Percentiles rank a stretch among this genome's conserved stretches.
phyloP scores from a whole-genome alignment of 2,888 invertebrate species.

The Iphiclides podalirius region DNA sequence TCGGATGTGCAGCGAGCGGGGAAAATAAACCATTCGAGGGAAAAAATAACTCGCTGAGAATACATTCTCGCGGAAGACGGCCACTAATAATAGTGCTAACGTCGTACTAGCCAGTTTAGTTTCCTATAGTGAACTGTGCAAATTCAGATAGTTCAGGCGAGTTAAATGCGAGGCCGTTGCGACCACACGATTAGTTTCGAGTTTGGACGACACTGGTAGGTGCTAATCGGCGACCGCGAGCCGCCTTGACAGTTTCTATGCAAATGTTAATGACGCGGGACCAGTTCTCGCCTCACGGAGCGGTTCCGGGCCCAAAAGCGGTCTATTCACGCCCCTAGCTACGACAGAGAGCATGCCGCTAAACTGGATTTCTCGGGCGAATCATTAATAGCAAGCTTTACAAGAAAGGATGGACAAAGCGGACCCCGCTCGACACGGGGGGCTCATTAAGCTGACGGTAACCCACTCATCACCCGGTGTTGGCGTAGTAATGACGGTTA shows the following conservation, averaged over 20 bases:
- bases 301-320: conserved; percentile 70
- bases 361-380: conserved; percentile 54
- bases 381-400: conserved; percentile 39
- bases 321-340: conserved; percentile 64
- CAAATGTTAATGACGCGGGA: conserved; percentile 74
- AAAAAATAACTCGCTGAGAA: conserved; percentile 13
- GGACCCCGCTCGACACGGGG: conserved; percentile 7
- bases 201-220: conserved; percentile 42
- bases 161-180: no score
- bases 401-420: conserved; percentile 11
- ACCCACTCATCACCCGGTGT: not conserved
- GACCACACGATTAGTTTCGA: conserved; percentile 2
- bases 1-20: conserved; percentile 16
- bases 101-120: not conserved
- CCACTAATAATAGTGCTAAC: no score
- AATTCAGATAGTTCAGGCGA: no score
- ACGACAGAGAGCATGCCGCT: conserved; percentile 47
- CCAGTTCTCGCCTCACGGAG: conserved; percentile 68
- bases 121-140: not conserved
- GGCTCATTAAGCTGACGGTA: conserved; percentile 10
- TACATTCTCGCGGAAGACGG: no score
- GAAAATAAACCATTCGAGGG: conserved; percentile 19
- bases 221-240: conserved; percentile 68
- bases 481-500: conserved; percentile 1
- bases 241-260: conserved; percentile 78